These are phyloP conservation scores for Sitodiplosis mosellana DNA, from an alignment of 1,140 invertebrate species.

Conservation along the genomic window DNA sequence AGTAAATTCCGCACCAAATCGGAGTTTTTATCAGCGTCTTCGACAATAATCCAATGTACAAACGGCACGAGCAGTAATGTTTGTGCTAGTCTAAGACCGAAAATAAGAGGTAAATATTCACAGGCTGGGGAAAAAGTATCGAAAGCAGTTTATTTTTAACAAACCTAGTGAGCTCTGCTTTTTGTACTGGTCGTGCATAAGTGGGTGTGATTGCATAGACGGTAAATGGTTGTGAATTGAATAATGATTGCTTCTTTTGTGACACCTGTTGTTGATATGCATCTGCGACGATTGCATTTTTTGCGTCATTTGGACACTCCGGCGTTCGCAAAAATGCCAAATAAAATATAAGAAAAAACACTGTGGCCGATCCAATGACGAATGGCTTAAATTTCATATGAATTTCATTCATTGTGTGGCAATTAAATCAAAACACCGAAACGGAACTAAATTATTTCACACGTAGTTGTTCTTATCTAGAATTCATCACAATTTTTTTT, in stretches of 20 bases:
- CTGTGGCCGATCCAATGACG: constrained; percentile 15
- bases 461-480: too few relatives aligned
- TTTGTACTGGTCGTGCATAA: constrained; percentile 74
- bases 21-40: constrained; percentile 64
- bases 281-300: constrained; percentile 17
- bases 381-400: constrained; percentile 21
- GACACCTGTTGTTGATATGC: constrained; percentile 16
- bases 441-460: background rate
- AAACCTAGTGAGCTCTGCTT: constrained; percentile 80
- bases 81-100: constrained; percentile 52
- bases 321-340: too few relatives aligned
- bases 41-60: constrained; percentile 91
- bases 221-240: constrained; percentile 30
- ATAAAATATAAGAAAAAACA: constrained; percentile 10
- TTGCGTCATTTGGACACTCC: constrained; percentile 17
- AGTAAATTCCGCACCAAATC: constrained; percentile 66
- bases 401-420: constrained; percentile 16
- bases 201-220: constrained; percentile 88
- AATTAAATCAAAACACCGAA: background rate
- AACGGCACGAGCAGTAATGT: constrained; percentile 74
- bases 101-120: background rate
- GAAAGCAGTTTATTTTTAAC: constrained; percentile 4
- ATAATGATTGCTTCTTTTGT: constrained; percentile 25
- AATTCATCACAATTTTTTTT: too few relatives aligned
- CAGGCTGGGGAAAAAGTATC: constrained; percentile 1